A percentile compares a stretch with the other conserved stretches of the same genome.
Evolutionary conservation across 2,113 vertebrate genomes (phyloP).

Genomic region (Procapra przewalskii): DNA sequence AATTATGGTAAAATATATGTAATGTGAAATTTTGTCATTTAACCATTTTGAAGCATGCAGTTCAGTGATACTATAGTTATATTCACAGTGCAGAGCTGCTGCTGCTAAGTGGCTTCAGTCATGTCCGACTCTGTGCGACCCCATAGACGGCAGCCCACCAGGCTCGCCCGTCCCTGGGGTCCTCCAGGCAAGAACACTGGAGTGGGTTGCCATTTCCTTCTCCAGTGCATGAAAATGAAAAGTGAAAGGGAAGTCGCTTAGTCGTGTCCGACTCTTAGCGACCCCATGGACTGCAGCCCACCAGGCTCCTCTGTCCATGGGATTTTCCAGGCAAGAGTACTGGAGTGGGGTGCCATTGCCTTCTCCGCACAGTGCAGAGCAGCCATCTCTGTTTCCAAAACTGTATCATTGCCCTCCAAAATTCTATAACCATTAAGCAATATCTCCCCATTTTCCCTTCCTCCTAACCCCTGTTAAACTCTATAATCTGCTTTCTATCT

Average conservation of each 20-base stretch:
- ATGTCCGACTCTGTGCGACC: fast-evolving
- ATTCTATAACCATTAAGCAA: background rate
- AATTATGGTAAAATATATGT: background rate
- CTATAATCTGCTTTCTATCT: background rate
- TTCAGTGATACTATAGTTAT: background rate
- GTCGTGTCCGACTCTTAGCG: fast-evolving
- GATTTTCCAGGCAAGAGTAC: too few species aligned
- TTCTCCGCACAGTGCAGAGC: background rate
- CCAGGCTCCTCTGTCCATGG: too few species aligned
- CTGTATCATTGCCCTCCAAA: background rate
- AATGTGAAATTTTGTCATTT: background rate
- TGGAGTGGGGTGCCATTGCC: too few species aligned
- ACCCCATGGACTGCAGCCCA: too few species aligned
- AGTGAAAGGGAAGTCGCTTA: too few species aligned
- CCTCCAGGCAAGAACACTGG: too few species aligned
- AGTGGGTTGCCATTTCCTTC: too few species aligned
- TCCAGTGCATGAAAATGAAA: too few species aligned
- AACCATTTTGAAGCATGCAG: background rate
- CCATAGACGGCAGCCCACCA: too few species aligned
- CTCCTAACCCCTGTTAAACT: background rate
- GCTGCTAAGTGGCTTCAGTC: too few species aligned
- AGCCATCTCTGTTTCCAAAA: background rate
- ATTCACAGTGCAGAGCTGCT: background rate
- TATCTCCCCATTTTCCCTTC: background rate
- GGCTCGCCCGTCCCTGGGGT: too few species aligned